A percentile compares a stretch with the other conserved stretches of the same genome.
Evolutionary conservation across 2,797 vertebrate genomes (phyloP).

Genomic region (Myripristis jacobus): DNA sequence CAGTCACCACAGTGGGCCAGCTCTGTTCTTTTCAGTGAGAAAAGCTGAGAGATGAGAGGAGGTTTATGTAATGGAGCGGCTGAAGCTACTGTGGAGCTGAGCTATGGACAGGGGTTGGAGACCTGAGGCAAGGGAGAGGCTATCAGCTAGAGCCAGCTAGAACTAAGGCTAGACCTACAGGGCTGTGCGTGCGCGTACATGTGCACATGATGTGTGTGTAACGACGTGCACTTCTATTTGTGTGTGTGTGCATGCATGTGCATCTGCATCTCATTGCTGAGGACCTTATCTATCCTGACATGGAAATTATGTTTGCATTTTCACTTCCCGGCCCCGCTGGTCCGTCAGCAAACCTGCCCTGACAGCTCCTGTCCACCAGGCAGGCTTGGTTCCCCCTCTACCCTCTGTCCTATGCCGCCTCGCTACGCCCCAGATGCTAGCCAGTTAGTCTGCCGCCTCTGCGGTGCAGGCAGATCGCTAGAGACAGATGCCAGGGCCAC

Average conservation of each 20-base stretch:
- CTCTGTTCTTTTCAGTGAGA: constrained; percentile 13
- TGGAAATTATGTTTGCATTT: constrained; percentile 95
- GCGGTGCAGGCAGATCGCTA: constrained; percentile 82
- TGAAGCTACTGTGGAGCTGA: constrained; percentile 22
- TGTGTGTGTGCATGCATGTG: constrained; percentile 63
- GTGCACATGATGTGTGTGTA: constrained; percentile 38
- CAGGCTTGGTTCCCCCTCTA: constrained; percentile 79
- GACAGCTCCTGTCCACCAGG: constrained; percentile 94
- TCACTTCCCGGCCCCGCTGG: constrained; percentile 88
- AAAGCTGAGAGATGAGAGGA: constrained; percentile 4
- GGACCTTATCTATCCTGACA: constrained; percentile 88
- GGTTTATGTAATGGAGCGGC: constrained; percentile 38
- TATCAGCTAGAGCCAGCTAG: constrained; percentile 33
- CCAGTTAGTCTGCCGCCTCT: constrained; percentile 85
- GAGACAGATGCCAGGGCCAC: constrained; percentile 95
- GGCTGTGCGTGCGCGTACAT: constrained; percentile 34
- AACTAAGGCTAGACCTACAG: constrained; percentile 42
- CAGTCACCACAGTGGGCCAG: constrained; percentile 4
- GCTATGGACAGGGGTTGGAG: constrained; percentile 39
- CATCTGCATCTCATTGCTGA: constrained; percentile 77
- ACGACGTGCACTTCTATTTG: constrained; percentile 51
- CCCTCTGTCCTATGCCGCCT: constrained; percentile 69
- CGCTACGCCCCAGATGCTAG: constrained; percentile 85
- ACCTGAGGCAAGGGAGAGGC: constrained; percentile 44
- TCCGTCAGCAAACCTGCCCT: constrained; percentile 88